Conservation (phyloP, 2,797 vertebrate species). For the Sebastes wilsoni region DNA sequence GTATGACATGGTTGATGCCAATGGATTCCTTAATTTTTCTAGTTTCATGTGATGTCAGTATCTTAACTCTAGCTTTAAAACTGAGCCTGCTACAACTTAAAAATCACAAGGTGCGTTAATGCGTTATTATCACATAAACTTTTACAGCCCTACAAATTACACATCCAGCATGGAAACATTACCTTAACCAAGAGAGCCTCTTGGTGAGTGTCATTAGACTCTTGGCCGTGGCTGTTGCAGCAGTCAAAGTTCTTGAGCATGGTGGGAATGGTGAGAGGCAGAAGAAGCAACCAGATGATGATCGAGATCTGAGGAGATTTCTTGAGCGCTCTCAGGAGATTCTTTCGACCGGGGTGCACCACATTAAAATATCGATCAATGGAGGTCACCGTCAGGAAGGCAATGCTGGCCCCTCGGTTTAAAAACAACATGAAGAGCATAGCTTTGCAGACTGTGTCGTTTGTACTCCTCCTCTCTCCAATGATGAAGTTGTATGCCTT, state of each 20-base stretch:
- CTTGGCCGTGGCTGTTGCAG: conserved; percentile 37
- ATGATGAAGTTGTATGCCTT: conserved; percentile 67
- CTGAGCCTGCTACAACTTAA: too few relatives aligned
- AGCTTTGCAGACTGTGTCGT: conserved; percentile 21
- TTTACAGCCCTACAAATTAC: neutral
- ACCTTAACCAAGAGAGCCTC: conserved; percentile 38
- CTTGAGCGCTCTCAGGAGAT: conserved; percentile 61
- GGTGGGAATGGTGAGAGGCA: conserved; percentile 69
- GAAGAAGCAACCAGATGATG: conserved; percentile 76
- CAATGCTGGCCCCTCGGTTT: conserved; percentile 76
- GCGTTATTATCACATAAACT: too few relatives aligned
- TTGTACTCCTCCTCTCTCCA: conserved; percentile 7
- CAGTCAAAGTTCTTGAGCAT: conserved; percentile 70
- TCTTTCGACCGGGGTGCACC: conserved; percentile 70
- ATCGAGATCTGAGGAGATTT: conserved; percentile 66
- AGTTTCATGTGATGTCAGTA: too few relatives aligned
- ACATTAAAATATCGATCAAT: conserved; percentile 78
- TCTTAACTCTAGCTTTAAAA: too few relatives aligned
- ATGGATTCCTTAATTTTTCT: too few relatives aligned
- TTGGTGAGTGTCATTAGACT: too few relatives aligned
- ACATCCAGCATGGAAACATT: neutral
- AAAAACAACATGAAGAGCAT: conserved; percentile 77
- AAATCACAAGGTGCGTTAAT: too few relatives aligned
- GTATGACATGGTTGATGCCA: too few relatives aligned
- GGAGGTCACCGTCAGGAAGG: conserved; percentile 79